These are phyloP conservation scores for Drosophila quadrilineata DNA, from an alignment of 1,140 invertebrate genomes.

Conservation along the genomic window DNA sequence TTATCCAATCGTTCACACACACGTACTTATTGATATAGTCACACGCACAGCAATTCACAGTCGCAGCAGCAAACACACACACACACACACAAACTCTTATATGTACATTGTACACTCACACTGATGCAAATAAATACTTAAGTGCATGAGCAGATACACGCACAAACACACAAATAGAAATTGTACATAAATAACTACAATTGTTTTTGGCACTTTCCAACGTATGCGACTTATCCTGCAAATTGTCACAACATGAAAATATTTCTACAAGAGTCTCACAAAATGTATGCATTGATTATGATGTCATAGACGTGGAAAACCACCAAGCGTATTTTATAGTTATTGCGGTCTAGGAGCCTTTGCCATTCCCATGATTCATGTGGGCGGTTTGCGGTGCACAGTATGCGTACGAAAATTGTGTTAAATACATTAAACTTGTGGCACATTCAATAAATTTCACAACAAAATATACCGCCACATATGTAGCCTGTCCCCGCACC, in stretches of 20 bases:
- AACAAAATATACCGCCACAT: slow-evolving; percentile 49
- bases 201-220: slow-evolving; percentile 6
- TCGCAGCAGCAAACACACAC: background rate
- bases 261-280: slow-evolving; percentile 51
- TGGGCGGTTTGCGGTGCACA: background rate
- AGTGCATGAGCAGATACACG: slow-evolving; percentile 20
- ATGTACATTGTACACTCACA: too few relatives aligned
- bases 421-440: slow-evolving; percentile 13
- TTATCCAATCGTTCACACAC: slow-evolving; percentile 47
- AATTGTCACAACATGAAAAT: slow-evolving; percentile 33
- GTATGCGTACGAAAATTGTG: slow-evolving; percentile 2
- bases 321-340: slow-evolving; percentile 31
- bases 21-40: slow-evolving; percentile 53
- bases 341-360: slow-evolving; percentile 9
- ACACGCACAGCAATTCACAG: slow-evolving; percentile 19
- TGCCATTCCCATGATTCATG: background rate
- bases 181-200: slow-evolving; percentile 14
- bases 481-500: slow-evolving; percentile 40
- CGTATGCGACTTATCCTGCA: slow-evolving; percentile 13
- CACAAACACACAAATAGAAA: slow-evolving; percentile 18
- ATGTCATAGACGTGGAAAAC: slow-evolving; percentile 64
- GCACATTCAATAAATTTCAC: slow-evolving; percentile 44
- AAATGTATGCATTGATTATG: slow-evolving; percentile 60
- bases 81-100: too few relatives aligned
- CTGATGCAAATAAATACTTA: slow-evolving; percentile 11